These are phyloP conservation scores for Pollenia griseotomentosa DNA, from an alignment of 2,888 invertebrate species.

Conservation along the genomic window DNA sequence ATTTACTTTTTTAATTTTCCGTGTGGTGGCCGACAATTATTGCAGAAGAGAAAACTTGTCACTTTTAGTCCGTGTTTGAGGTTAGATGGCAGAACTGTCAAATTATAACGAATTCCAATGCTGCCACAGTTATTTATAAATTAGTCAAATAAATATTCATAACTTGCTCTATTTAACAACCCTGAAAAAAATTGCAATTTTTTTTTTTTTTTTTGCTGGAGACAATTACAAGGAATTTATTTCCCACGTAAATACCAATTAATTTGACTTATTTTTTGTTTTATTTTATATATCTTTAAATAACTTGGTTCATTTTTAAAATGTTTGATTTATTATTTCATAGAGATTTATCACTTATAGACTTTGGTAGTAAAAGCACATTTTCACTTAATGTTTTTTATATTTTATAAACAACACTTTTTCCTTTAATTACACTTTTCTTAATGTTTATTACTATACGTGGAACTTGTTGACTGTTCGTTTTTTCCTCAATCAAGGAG, in stretches of 20 bases:
- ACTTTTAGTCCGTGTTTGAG: slow-evolving; percentile 68
- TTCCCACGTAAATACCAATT: slow-evolving; percentile 23
- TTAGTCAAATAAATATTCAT: slow-evolving; percentile 24
- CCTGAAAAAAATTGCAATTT: slow-evolving; percentile 46
- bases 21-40: slow-evolving; percentile 66
- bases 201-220: slow-evolving; percentile 10
- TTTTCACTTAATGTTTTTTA: slow-evolving; percentile 38
- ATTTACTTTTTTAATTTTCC: slow-evolving; percentile 36
- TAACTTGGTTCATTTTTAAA: neutral
- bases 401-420: neutral
- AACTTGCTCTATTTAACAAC: slow-evolving; percentile 43
- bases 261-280: slow-evolving; percentile 1
- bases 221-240: neutral
- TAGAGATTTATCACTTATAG: slow-evolving; percentile 4
- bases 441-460: neutral
- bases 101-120: slow-evolving; percentile 34
- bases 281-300: neutral
- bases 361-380: slow-evolving; percentile 17
- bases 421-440: neutral
- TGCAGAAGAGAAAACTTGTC: slow-evolving; percentile 70
- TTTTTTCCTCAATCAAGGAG: slow-evolving; percentile 12
- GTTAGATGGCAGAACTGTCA: slow-evolving; percentile 71
- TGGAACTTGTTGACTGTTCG: slow-evolving; percentile 54
- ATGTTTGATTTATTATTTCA: slow-evolving; percentile 15
- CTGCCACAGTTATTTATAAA: slow-evolving; percentile 28